Percentiles rank a stretch among this genome's conserved stretches.
Conservation (phyloP, 1,140 invertebrate genomes). For the Drosophila biarmipes region DNA sequence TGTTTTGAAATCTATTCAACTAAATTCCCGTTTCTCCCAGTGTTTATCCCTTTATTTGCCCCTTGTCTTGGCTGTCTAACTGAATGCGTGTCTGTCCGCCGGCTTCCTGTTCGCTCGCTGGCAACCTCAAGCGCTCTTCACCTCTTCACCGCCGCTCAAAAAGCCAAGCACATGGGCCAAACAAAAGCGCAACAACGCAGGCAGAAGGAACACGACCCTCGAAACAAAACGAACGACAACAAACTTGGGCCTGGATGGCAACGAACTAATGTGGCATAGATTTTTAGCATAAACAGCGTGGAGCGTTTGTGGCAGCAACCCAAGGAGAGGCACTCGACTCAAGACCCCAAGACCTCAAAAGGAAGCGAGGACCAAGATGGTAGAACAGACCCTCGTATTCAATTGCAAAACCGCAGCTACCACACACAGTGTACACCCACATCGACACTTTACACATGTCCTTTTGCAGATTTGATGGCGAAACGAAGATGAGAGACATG, state of each 20-base stretch:
- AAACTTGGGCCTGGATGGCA: constrained; percentile 50
- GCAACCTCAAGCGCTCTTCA: constrained; percentile 76
- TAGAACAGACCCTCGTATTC: constrained; percentile 34
- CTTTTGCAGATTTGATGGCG: constrained; percentile 58
- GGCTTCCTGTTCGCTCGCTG: constrained; percentile 32
- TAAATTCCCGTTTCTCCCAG: constrained; percentile 1
- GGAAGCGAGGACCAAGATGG: constrained; percentile 5
- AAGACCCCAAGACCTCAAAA: constrained; percentile 20
- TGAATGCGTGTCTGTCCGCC: constrained; percentile 22
- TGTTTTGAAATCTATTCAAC: too few species aligned
- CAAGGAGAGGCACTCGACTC: constrained; percentile 43
- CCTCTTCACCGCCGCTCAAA: constrained; percentile 63
- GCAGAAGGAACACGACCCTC: constrained; percentile 56
- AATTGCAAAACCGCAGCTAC: constrained; percentile 72
- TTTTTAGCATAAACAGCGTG: constrained; percentile 73
- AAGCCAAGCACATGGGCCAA: constrained; percentile 35
- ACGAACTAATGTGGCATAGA: constrained; percentile 80
- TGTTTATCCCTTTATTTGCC: constrained; percentile 17
- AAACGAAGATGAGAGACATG: constrained; percentile 47
- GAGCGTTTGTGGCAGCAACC: constrained; percentile 55
- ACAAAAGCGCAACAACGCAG: constrained; percentile 70
- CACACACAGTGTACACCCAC: constrained; percentile 30
- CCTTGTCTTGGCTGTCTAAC: constrained; percentile 12
- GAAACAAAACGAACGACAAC: constrained; percentile 56
- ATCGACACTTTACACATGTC: constrained; percentile 72